A percentile compares a stretch with the other conserved stretches of the same genome.
These are phyloP conservation scores for Tenthredo scrophulariae DNA, from an alignment of 2,888 invertebrate species.

Conservation along the genomic window DNA sequence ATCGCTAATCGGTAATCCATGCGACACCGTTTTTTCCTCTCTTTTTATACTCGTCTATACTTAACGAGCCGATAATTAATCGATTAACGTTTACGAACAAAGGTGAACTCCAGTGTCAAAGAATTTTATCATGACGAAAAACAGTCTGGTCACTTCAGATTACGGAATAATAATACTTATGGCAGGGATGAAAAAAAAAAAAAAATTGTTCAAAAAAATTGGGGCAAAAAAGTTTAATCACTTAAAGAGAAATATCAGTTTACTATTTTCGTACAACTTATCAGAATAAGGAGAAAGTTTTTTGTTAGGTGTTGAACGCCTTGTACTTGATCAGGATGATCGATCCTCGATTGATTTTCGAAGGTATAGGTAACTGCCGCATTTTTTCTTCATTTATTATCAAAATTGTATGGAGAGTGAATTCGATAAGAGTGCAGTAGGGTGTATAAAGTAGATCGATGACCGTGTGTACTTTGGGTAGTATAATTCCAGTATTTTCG, in stretches of 20 bases:
- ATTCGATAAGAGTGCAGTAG: neutral
- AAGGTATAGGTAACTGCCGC: neutral
- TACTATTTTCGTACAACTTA: neutral
- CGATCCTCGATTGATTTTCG: neutral
- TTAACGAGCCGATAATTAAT: conserved; percentile 36
- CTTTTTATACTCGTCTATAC: neutral
- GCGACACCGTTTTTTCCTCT: neutral
- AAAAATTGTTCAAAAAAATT: no score
- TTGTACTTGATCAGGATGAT: neutral
- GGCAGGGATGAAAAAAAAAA: neutral
- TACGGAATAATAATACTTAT: neutral
- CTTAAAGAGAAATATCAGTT: neutral
- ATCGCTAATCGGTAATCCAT: neutral
- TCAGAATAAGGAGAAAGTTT: neutral
- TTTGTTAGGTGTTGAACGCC: neutral
- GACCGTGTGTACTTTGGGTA: neutral
- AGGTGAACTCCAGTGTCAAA: neutral
- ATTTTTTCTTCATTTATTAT: neutral
- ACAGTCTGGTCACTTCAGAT: neutral
- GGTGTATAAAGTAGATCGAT: conserved; percentile 4
- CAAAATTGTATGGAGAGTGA: neutral
- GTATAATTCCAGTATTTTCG: neutral
- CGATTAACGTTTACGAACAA: conserved; percentile 1
- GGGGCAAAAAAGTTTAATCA: neutral
- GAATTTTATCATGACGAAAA: neutral